Evolutionary conservation across 1,140 invertebrate genomes (phyloP).

Genomic region (Drosophila pseudoananassae): DNA sequence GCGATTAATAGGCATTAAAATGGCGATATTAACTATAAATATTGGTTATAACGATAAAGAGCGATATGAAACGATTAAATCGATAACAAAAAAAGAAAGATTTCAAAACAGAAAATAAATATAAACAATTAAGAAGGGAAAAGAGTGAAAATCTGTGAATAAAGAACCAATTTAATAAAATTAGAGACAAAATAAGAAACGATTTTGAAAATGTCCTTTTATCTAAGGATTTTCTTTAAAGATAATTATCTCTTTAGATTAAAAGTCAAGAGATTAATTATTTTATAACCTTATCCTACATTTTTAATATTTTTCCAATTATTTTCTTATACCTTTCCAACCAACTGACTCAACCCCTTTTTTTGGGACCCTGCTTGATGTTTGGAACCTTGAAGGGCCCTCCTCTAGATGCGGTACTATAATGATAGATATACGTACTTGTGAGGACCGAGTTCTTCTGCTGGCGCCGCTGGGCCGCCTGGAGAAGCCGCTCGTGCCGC

Average conservation of each 20-base stretch:
- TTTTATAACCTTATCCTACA: background rate
- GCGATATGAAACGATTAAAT: no score
- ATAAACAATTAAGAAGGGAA: no score
- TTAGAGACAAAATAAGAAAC: no score
- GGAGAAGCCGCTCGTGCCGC: slow-evolving; percentile 90
- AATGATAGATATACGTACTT: slow-evolving; percentile 87
- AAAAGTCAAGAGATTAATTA: no score
- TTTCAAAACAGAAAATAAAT: no score
- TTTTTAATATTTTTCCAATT: background rate
- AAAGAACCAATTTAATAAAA: no score
- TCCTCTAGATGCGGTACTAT: background rate
- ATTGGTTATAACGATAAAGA: background rate
- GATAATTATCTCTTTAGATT: no score
- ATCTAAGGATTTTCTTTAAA: no score
- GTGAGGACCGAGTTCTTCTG: slow-evolving; percentile 89
- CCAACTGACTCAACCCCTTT: slow-evolving; percentile 1
- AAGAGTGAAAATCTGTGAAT: no score
- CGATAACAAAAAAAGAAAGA: no score
- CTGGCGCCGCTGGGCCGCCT: slow-evolving; percentile 89
- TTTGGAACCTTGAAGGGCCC: background rate
- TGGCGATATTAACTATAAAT: background rate
- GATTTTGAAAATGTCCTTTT: no score
- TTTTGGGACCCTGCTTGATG: background rate
- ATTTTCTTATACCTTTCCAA: no score
- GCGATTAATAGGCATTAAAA: slow-evolving; percentile 9